Evolutionary conservation across 2,113 vertebrate species (phyloP).

Genomic region (Ahaetulla prasina): DNA sequence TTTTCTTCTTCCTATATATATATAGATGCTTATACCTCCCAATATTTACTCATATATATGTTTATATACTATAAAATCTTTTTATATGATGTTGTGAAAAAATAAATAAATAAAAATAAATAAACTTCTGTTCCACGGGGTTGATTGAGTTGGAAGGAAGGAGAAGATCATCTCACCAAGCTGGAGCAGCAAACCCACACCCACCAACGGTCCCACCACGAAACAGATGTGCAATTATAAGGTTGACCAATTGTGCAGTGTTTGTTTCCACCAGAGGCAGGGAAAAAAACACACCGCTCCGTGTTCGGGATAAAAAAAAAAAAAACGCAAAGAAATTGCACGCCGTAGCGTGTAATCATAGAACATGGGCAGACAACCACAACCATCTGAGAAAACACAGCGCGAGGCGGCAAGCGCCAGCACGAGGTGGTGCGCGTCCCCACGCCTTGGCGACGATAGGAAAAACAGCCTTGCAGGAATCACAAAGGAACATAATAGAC

Average conservation of each 20-base stretch:
- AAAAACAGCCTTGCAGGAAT: not conserved
- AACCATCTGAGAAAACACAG: not conserved
- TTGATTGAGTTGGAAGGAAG: too few species aligned
- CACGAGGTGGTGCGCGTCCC: rapidly evolving
- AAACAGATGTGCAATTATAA: not conserved
- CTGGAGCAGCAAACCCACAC: not conserved
- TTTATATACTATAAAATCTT: too few species aligned
- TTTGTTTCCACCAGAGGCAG: too few species aligned
- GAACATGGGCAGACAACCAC: not conserved
- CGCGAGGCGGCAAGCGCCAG: not conserved
- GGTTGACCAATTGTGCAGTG: not conserved
- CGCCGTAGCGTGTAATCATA: not conserved
- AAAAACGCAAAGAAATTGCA: not conserved
- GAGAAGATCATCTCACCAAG: constrained; percentile 11
- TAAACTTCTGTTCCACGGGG: too few species aligned
- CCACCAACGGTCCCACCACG: not conserved
- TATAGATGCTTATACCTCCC: too few species aligned
- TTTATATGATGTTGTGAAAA: too few species aligned
- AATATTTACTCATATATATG: too few species aligned
- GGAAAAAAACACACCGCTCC: not conserved
- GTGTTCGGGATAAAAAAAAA: not conserved
- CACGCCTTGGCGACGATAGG: not conserved
- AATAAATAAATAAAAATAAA: too few species aligned
- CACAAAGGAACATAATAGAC: too few species aligned
- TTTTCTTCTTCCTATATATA: too few species aligned